Evolutionary conservation across 2,797 vertebrate genomes (phyloP), one percentile per base, ranked within the genome.

Genomic region (Cyprinodon diabolis): DNA sequence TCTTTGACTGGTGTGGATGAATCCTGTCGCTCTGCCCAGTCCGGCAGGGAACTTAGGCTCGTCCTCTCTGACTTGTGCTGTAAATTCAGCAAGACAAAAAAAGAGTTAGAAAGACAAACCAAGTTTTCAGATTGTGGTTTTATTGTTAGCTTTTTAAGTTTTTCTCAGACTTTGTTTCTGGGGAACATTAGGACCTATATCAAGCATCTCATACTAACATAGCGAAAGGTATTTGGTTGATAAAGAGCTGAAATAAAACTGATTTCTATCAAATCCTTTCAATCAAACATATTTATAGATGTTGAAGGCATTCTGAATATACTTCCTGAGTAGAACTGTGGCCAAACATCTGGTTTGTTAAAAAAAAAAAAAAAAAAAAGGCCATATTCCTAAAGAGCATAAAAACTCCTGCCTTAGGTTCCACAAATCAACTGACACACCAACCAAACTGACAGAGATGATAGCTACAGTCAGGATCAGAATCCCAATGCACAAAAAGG

Each of bases 11-110:
- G 92, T 19, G 93, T 92, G 79, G 80, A 90, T 1, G 93, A 81
- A 66, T 95, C 94, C 82, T 90, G 92, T 79, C 83, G 84, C 87
- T 97, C 97, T 86, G 86, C 95, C 96, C 97, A 97, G 1, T 94
- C 90, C 77, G 95, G 94, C 0, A 95, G 95, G 70, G 95, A 94
- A 56, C 92, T 94, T 81, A 96, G 87, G 84, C 91, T 96, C 71
- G 93, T 95, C 79, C 94, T 93, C 89, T 96, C 94, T 12, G 91
- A 91, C 94, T 96, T 96, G 78, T 85, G 95, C 95, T 96, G 87
- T 57, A 90, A 71, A 51, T 25, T 7, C n/a, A 6, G 78, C 14
- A 81, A 6, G 54, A 68, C 2, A 51, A 0, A 19, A 12, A 63
- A 8, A 2, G 30, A 23, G 54, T 25, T 51, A 13, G 21, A 54